phyloP scores from a whole-genome alignment of 2,113 vertebrate species.

The Carassius carassius region DNA sequence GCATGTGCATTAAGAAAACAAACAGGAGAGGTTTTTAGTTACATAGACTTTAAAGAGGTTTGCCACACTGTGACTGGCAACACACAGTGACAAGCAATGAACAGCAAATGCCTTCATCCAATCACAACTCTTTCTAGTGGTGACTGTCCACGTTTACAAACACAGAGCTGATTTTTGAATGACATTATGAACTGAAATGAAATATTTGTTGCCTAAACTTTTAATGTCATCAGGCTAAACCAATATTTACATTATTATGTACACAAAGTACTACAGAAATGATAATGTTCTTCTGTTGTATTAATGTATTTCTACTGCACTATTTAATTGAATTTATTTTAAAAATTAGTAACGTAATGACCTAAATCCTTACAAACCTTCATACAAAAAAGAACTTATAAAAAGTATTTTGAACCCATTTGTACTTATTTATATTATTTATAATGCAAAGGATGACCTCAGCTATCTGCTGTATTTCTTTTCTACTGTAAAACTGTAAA shows the following conservation, averaged over 20 bases:
- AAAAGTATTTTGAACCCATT: background rate
- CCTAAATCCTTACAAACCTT: background rate
- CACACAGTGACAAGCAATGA: background rate
- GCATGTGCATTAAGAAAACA: background rate
- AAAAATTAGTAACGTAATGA: background rate
- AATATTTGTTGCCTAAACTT: background rate
- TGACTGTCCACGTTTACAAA: background rate
- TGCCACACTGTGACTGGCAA: background rate
- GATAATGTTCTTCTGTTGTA: background rate
- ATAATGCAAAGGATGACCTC: background rate
- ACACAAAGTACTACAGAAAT: background rate
- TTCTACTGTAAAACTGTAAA: background rate
- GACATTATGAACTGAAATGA: background rate
- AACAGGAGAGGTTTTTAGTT: background rate
- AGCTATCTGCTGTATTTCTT: background rate
- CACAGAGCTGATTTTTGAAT: background rate
- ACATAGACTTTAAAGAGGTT: too few relatives aligned
- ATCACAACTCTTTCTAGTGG: background rate
- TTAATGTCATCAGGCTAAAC: background rate
- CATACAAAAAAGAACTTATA: background rate
- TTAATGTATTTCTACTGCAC: constrained; percentile 2
- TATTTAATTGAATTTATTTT: background rate
- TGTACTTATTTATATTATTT: constrained; percentile 7
- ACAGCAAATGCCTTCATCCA: constrained; percentile 10
- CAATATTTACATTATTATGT: background rate